These are phyloP conservation scores for Urocitellus parryii DNA, from an alignment of 2,113 vertebrate species.

Conservation along the genomic window DNA sequence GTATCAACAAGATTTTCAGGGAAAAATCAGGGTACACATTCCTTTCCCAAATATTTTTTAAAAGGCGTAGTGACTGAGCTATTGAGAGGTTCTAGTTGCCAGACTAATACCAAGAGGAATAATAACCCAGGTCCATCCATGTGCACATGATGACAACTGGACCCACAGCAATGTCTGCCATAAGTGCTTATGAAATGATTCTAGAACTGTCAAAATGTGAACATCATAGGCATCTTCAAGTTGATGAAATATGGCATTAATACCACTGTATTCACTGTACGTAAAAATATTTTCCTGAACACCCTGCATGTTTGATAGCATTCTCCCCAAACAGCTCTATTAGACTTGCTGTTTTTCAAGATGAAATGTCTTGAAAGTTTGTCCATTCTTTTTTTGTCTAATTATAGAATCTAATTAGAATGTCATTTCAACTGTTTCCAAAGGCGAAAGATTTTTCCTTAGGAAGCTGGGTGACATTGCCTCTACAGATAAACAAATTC, in stretches of 20 bases:
- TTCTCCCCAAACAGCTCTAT: background rate
- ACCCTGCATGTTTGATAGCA: background rate
- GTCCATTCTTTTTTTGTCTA: slow-evolving; percentile 9
- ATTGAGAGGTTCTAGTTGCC: background rate
- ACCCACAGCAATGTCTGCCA: background rate
- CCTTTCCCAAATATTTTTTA: background rate
- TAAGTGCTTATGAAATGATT: background rate
- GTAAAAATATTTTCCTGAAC: slow-evolving; percentile 50
- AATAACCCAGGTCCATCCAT: background rate
- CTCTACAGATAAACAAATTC: slow-evolving; percentile 1
- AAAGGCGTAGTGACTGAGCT: background rate
- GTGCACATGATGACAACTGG: background rate
- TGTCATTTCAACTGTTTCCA: slow-evolving; percentile 57
- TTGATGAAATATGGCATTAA: background rate
- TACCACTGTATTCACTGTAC: background rate
- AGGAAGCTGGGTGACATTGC: slow-evolving; percentile 46
- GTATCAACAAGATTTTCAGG: background rate
- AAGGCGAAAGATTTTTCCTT: slow-evolving; percentile 40
- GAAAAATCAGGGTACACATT: background rate
- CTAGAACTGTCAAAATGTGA: background rate
- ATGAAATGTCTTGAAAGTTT: slow-evolving; percentile 59
- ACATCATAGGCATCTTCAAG: background rate
- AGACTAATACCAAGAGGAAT: background rate
- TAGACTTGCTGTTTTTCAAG: background rate
- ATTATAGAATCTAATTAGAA: slow-evolving; percentile 53